phyloP scores from a whole-genome alignment of 2,113 vertebrate species.

The Carlito syrichta region DNA sequence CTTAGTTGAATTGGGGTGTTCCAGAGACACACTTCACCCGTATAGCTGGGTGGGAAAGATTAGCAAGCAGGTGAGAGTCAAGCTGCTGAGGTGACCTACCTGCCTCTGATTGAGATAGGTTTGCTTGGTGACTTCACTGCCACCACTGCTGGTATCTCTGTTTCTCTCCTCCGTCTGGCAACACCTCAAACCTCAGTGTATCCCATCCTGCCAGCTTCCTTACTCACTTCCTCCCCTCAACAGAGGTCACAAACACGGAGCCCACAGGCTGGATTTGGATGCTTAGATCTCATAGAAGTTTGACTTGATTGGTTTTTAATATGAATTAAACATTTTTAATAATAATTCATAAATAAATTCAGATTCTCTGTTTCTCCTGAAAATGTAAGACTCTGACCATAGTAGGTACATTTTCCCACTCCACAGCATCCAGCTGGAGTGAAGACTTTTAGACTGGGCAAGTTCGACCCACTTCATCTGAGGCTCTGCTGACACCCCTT shows the following conservation, averaged over 20 bases:
- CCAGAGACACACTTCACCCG: background rate
- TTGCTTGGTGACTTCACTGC: background rate
- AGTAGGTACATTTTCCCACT: background rate
- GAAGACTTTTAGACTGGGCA: background rate
- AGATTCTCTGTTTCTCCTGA: background rate
- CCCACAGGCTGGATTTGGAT: background rate
- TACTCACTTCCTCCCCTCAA: background rate
- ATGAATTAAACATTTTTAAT: background rate
- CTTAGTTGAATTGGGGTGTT: background rate
- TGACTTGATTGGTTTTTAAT: background rate
- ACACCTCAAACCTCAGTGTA: background rate
- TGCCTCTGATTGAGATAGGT: background rate
- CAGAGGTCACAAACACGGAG: background rate
- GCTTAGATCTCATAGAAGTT: background rate
- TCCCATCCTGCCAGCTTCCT: background rate
- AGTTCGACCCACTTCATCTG: accelerated
- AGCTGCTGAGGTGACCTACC: background rate
- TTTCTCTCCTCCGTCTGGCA: background rate
- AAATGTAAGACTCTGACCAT: background rate
- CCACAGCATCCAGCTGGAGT: too few species aligned
- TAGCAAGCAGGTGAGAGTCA: background rate
- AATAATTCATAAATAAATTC: background rate
- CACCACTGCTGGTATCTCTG: background rate
- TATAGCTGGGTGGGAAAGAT: background rate
- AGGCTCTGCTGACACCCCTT: background rate